Conservation (phyloP, 2,797 vertebrate species). For the Hafferia zeledoni region DNA sequence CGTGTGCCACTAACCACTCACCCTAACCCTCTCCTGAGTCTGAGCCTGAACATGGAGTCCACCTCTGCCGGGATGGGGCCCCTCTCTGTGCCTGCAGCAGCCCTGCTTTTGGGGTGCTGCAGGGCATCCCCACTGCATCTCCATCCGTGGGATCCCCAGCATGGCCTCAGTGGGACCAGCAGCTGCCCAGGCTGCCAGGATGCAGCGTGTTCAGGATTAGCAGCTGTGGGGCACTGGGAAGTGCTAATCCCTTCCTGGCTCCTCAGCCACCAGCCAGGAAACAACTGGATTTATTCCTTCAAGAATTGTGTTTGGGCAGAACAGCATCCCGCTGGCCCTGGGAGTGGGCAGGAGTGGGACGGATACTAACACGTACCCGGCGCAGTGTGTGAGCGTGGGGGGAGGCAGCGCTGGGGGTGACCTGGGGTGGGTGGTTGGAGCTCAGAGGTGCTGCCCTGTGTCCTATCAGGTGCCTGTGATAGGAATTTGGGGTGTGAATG, state of each 20-base stretch:
- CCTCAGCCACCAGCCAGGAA: neutral
- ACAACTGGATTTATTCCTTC: neutral
- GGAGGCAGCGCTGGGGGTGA: accelerated
- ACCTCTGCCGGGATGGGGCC: neutral
- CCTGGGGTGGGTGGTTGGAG: accelerated
- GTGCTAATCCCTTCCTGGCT: neutral
- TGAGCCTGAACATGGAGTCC: neutral
- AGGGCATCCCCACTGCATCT: neutral
- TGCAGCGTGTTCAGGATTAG: neutral
- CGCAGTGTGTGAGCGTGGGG: neutral
- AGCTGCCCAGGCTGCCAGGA: neutral
- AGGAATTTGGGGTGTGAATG: accelerated
- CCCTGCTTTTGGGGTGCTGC: neutral
- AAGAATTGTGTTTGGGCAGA: neutral
- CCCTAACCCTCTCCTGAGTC: neutral
- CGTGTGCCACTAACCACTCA: conserved; percentile 76
- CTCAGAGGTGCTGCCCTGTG: neutral
- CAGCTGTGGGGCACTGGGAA: neutral
- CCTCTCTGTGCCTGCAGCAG: neutral
- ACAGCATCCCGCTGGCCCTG: accelerated
- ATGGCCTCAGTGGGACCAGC: neutral
- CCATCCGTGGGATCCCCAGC: accelerated
- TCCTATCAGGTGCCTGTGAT: accelerated
- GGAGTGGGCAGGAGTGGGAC: neutral
- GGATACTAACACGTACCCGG: conserved; percentile 60